Base-by-base conservation (phyloP, 1,140 invertebrate species). In the Aphaenogaster rudis region DNA sequence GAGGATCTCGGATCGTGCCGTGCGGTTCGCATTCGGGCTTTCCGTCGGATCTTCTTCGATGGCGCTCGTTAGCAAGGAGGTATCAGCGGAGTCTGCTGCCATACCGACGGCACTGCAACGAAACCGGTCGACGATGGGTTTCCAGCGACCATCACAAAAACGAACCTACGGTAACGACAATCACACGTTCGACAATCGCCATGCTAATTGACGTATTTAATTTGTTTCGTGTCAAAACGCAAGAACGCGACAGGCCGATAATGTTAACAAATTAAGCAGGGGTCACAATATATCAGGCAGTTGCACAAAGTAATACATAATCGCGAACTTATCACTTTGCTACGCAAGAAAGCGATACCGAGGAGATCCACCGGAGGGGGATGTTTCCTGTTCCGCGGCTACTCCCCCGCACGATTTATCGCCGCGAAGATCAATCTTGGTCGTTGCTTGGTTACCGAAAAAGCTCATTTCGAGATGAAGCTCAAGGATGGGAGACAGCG, bases 101-200 rank as follows among this genome's bases (percentile, higher is more conserved):
- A 84, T 84, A 74, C 80, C 80, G 80, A 84, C 80, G 69, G 67
- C 80, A 84, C 80, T 84, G 69, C 15, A 84, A 84, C 50, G 13
- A 84, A 1, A 82, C 36, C 21, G 15, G 45, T 82, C 39, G 39
- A 42, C 67, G 3, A 54, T 42, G 39, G 69, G 45, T 69, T 84
- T 72, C 21, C 15, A 57, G 42, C 28, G n/a, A 59, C 0, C 9
- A 80, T 78, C 13, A 42, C 13, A 21, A 28, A 69, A 17, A 54
- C 48, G 6, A 13, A 28, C 64, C 15, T 42, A 57, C 33, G 36
- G 69, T 81, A 67, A 57, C 63, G 50, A 69, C 28, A 54, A 69
- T 9, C 21, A 13, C 28, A 11, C 7, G 11, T 67, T 52, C 21
- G 72, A 2, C 21, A 33, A 63, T 77, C 15, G 15, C 36, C 21